These are phyloP conservation scores for Mormyrops attenuatus DNA, from an alignment of 2,797 vertebrate genomes.

Conservation along the genomic window DNA sequence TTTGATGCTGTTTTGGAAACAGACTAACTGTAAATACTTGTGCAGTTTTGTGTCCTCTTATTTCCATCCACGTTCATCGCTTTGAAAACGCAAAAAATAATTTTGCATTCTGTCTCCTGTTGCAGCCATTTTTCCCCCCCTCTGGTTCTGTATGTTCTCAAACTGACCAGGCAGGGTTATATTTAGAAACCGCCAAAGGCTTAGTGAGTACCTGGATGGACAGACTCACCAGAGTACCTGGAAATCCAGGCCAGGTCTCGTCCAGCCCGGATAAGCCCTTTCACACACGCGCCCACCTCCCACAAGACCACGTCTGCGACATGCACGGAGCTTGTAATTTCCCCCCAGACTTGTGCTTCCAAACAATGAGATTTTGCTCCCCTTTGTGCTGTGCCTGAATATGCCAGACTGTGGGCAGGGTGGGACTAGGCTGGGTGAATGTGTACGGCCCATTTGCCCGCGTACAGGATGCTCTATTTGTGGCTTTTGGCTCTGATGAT, in stretches of 20 bases:
- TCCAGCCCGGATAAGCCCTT: not conserved
- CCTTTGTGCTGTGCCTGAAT: not conserved
- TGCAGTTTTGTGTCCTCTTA: not conserved
- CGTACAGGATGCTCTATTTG: not conserved
- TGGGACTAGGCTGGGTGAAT: not conserved
- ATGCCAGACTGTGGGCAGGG: not conserved
- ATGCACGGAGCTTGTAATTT: not conserved
- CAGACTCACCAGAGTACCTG: not conserved
- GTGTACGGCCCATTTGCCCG: not conserved
- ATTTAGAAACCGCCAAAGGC: not conserved
- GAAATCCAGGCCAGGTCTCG: not conserved
- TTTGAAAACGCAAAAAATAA: not conserved
- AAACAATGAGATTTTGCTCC: not conserved
- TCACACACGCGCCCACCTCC: not conserved
- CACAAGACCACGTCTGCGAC: not conserved
- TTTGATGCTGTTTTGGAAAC: not conserved
- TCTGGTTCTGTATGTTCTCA: not conserved
- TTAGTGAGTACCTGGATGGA: not conserved
- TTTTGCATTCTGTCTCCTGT: not conserved
- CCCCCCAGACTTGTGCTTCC: not conserved
- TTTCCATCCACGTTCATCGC: not conserved
- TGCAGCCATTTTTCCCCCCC: not conserved
- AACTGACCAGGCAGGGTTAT: not conserved
- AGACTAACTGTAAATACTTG: not conserved
- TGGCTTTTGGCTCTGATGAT: not conserved